Conservation (phyloP, 2,888 invertebrate genomes). For the Augiades crinisus region DNA sequence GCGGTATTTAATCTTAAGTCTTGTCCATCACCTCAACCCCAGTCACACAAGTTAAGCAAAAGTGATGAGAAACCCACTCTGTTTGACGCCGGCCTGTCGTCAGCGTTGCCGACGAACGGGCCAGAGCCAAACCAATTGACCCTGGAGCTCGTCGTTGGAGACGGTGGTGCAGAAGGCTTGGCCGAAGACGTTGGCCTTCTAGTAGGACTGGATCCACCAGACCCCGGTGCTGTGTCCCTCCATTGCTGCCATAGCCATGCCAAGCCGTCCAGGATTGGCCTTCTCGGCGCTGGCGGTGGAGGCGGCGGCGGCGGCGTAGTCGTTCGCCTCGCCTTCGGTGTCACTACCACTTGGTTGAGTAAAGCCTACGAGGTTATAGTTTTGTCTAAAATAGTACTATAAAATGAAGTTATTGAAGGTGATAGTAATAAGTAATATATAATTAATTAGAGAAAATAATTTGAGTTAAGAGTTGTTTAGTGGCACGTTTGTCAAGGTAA, state of each 20-base stretch:
- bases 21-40: conserved; percentile 67
- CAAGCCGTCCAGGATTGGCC: conserved; percentile 78
- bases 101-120: conserved; percentile 74
- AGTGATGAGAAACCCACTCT: conserved; percentile 78
- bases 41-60: conserved; percentile 70
- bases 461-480: conserved; percentile 23
- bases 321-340: conserved; percentile 70
- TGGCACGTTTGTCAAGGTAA: conserved; percentile 24
- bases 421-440: conserved; percentile 31
- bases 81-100: conserved; percentile 60
- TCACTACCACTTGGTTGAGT: conserved; percentile 81
- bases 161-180: conserved; percentile 46
- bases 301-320: conserved; percentile 62
- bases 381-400: conserved; percentile 42
- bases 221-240: conserved; percentile 75
- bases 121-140: conserved; percentile 76
- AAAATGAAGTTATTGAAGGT: conserved; percentile 37
- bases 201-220: conserved; percentile 47
- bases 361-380: conserved; percentile 76
- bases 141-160: conserved; percentile 56
- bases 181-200: conserved; percentile 50
- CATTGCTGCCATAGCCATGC: conserved; percentile 82
- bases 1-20: conserved; percentile 62
- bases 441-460: conserved; percentile 23
- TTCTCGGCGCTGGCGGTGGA: conserved; percentile 67